phyloP scores from a whole-genome alignment of 2,797 vertebrate species.

The Lutjanus campechanus region DNA sequence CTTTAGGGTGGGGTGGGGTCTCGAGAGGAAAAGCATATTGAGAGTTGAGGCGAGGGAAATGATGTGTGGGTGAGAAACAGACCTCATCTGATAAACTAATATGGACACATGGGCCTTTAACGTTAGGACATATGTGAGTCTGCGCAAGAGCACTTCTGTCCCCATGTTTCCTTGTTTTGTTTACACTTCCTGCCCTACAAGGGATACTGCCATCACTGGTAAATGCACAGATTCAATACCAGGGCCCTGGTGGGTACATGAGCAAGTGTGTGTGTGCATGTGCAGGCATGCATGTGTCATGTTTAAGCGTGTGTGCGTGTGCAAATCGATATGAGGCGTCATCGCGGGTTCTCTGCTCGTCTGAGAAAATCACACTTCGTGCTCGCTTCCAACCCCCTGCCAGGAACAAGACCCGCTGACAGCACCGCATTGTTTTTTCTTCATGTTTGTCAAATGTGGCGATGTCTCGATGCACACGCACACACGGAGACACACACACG shows the following conservation, averaged over 20 bases:
- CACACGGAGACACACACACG: slow-evolving; percentile 23
- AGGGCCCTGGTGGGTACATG: slow-evolving; percentile 24
- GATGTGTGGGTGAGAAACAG: slow-evolving; percentile 37
- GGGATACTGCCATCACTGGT: slow-evolving; percentile 21
- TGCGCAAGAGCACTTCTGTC: not conserved
- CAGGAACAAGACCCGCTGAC: slow-evolving; percentile 90
- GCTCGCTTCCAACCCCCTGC: slow-evolving; percentile 83
- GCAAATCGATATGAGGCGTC: slow-evolving; percentile 81
- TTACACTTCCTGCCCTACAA: slow-evolving; percentile 28
- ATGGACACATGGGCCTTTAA: slow-evolving; percentile 32
- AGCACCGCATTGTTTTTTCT: slow-evolving; percentile 85
- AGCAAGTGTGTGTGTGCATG: slow-evolving; percentile 9
- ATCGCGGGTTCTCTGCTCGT: slow-evolving; percentile 86
- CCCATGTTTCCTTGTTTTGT: slow-evolving; percentile 12
- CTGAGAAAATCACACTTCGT: slow-evolving; percentile 92
- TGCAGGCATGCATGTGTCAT: slow-evolving; percentile 51
- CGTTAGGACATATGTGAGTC: not conserved
- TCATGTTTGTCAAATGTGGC: slow-evolving; percentile 78
- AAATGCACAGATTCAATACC: slow-evolving; percentile 49
- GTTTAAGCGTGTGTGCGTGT: slow-evolving; percentile 51
- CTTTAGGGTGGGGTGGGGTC: not conserved
- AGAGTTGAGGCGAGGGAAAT: not conserved
- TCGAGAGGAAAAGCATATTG: slow-evolving; percentile 20
- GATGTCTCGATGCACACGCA: slow-evolving; percentile 45
- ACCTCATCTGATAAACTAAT: slow-evolving; percentile 33